Evolutionary conservation across 2,113 vertebrate genomes (phyloP), one percentile per base, ranked within the genome.

Genomic region (Scomber japonicus): DNA sequence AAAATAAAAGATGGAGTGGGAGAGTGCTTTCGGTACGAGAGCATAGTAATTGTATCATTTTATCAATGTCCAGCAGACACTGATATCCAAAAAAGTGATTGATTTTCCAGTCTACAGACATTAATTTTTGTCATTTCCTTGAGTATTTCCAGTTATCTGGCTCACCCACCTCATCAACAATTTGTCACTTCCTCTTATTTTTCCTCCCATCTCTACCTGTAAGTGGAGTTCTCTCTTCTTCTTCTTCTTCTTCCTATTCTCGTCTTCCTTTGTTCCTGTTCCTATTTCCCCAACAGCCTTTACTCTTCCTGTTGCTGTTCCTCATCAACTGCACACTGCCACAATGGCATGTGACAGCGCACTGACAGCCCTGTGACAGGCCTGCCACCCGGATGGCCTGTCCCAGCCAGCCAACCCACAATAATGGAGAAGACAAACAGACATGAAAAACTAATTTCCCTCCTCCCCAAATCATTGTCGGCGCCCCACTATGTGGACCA

Each of bases 341-440:
- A 95, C 95, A 94, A 95, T 95, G 82, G 91, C 48, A 31, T 59
- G 79, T 75, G 93, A 94, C 94, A 93, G 85, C 80, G 17, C 72
- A 75, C 62, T 77, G 85, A 91, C 88, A 83, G 91, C 45, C 71
- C 78, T 4, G 2, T 80, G 84, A 92, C 83, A 88, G 73, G 76
- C 60, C 71, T 70, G 87, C 91, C 90, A 92, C 89, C 86, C 71
- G 48, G 75, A 63, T 59, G 17, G 89, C 60, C 44, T 70, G 85
- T 76, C 88, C 72, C 79, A 16, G 51, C 71, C 74, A 56, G 71
- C 62, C 56, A 56, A 66, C 74, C 69, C 57, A 27, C 67, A 63
- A 60, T 49, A 74, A 48, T 68, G 75, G 69, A 71, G 90, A 95
- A 87, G 86, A 93, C 89, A 93, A 94, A 94, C 93, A 93, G 84